phyloP scores from a whole-genome alignment of 2,797 vertebrate species.

The Falco biarmicus region DNA sequence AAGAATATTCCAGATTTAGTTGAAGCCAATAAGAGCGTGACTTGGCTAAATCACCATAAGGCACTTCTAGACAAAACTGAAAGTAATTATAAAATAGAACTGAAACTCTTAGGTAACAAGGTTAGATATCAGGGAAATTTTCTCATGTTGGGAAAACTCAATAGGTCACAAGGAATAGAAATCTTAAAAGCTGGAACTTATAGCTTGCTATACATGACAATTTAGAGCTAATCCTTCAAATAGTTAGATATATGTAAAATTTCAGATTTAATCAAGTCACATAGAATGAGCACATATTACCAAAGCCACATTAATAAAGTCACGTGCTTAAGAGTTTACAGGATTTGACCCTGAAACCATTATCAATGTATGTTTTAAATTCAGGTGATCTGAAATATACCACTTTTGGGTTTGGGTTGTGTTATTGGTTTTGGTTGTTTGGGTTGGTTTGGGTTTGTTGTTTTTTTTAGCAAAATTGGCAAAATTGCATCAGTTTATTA shows the following conservation, averaged over 20 bases:
- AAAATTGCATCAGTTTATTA: constrained; percentile 9
- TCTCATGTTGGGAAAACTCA: not conserved
- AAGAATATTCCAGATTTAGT: not conserved
- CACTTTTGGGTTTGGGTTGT: not conserved
- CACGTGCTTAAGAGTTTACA: not conserved
- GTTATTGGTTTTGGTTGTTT: not conserved
- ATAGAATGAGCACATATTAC: not conserved
- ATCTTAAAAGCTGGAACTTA: not conserved
- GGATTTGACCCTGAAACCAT: not conserved
- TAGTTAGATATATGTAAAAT: not conserved
- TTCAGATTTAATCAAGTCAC: not conserved
- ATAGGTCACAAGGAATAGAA: not conserved
- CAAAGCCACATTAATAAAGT: not conserved
- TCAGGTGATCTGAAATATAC: not conserved
- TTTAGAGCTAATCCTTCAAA: not conserved
- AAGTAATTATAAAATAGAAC: not conserved
- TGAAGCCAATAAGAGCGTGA: not conserved
- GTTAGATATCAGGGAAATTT: not conserved
- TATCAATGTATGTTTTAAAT: not conserved
- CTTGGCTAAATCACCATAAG: not conserved
- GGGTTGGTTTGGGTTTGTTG: not conserved
- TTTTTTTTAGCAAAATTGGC: not conserved
- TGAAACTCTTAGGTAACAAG: not conserved
- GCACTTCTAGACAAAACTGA: not conserved
- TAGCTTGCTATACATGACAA: not conserved